Base-by-base conservation (phyloP, 2,888 invertebrate genomes). In the Tortricodes alternella region DNA sequence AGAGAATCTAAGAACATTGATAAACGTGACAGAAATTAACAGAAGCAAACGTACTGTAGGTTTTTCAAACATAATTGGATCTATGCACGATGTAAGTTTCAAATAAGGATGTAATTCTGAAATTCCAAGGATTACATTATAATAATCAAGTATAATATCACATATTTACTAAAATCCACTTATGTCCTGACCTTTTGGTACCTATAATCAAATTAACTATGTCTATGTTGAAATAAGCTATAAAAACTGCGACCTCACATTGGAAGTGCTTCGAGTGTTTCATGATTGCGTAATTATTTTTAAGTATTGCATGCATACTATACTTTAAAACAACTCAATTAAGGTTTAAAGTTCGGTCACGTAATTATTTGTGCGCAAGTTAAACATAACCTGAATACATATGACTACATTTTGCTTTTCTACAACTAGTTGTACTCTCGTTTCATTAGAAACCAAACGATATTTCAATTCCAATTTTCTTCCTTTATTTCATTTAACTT, bases 131-230 rank as follows among this genome's bases (percentile, higher is more conserved):
- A 11, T 21, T 35, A 46, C 15, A 38, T 29, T 23, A 39, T 4
- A 23, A 27, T 32, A 34, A 53, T 41, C 8, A 41, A 23, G 41
- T 34, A 34, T 53, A 48, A 48, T 41, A 24, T 46, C 23, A 27
- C 27, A 37, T 16, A 46, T n/a, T n/a, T n/a, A n/a, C n/a, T n/a
- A n/a, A n/a, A n/a, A n/a, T 11, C 38, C 38, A 46, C 39, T 55
- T 49, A 27, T 11, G 3, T 24, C 21, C n/a, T 49, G 49, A 55
- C 55, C 27, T 49, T 49, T 49, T 27, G 24, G 18, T 34, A 34
- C 27, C 15, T 35, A 19, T 48, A 53, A 53, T 48, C 48, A 48
- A 53, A 41, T 49, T 55, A 35, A 19, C 55, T 43, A 34, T 43
- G 43, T 27, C 41, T 49, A 15, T 27, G 21, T 34, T 32, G 53